Percentiles rank a stretch among this genome's conserved stretches.
Evolutionary conservation across 2,888 invertebrate species (phyloP).

Genomic region (Hartigia nigra): DNA sequence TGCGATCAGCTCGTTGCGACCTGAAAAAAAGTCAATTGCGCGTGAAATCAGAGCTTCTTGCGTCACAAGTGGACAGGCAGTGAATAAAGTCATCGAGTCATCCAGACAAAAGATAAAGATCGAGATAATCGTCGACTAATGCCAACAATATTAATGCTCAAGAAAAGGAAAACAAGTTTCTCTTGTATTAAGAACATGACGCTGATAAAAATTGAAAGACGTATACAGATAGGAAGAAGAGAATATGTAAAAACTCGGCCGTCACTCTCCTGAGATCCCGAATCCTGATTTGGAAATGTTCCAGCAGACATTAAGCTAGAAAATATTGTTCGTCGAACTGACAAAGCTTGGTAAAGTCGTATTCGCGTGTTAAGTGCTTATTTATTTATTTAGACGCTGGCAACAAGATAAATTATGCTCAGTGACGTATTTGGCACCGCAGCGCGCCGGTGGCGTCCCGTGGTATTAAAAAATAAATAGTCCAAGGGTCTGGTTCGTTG

Average conservation of each 20-base stretch:
- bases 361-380: background rate
- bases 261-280: background rate
- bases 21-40: slow-evolving; percentile 59
- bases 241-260: background rate
- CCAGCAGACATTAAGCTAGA: background rate
- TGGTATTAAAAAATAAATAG: background rate
- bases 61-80: background rate
- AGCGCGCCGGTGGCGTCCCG: background rate
- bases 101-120: background rate
- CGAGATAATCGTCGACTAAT: too few relatives aligned
- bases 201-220: background rate
- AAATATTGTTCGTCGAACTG: background rate
- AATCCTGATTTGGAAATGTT: background rate
- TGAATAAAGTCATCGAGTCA: background rate
- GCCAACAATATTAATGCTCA: background rate
- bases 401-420: background rate
- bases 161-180: background rate
- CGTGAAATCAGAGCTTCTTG: background rate
- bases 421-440: background rate
- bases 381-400: background rate
- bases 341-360: background rate
- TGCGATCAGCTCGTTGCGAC: slow-evolving; percentile 99
- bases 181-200: background rate
- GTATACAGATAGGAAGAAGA: background rate
- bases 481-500: background rate